Base-by-base conservation (phyloP, 1,140 invertebrate species). In the Pogonomyrmex californicus region DNA sequence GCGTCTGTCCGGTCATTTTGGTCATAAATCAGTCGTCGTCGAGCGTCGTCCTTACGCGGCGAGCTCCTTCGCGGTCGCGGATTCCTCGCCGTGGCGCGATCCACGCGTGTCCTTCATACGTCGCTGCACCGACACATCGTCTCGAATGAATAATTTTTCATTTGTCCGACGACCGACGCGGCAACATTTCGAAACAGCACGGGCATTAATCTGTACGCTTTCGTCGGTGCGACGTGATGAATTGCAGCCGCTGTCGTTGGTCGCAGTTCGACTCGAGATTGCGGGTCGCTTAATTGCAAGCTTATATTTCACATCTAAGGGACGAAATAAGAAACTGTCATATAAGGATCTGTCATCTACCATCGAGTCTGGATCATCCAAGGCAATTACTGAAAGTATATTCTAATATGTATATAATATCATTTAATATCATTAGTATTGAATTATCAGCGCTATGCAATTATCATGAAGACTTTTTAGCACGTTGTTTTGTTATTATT, bases 1-100 rank as follows among this genome's bases (percentile, higher is more conserved):
- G 66, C 71, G 56, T 85, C 73, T 44, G 54, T 51, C 58, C 58
- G 66, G 58, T 73, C 71, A 71, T 82, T 88, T 66, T 44, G 65
- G n/a, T 60, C 71, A 82, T 73, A 85, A 87, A 85, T 85, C 86
- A 85, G 78, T 60, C 38, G 23, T 60, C 38, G 23, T 36, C 87
- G 81, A 54, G 58, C 14, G 58, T 62, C 14, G 58, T 62, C 33
- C 56, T 54, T 77, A 56, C 36, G 56, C 71, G 44, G 49, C 85
- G n/a, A 51, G 23, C 65, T 75, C 17, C 33, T 70, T 54, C 54
- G 33, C 38, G 17, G 33, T 30, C 86, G 60, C 63, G 71, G 30
- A 58, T 65, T 10, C 33, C 62, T 54, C 51, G n/a, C 30, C 23
- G 49, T 10, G 56, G 41, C 63, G 30, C 65, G 65, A 49, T 49